These are phyloP conservation scores for Rosalia funebris DNA, from an alignment of 2,888 invertebrate genomes.

Conservation along the genomic window DNA sequence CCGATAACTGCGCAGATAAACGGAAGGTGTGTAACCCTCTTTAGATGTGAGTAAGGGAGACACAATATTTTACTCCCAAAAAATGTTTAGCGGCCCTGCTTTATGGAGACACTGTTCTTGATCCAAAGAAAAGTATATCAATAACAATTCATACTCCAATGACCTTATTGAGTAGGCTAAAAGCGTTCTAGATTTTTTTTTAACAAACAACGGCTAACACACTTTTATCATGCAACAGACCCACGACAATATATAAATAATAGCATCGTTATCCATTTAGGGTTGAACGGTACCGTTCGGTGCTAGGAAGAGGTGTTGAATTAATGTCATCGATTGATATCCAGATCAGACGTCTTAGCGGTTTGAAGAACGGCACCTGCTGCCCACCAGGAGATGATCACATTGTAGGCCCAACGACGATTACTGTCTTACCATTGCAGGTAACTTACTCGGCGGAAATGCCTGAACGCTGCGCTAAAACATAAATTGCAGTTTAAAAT, in stretches of 20 bases:
- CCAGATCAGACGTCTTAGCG: slow-evolving; percentile 20
- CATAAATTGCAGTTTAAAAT: slow-evolving; percentile 41
- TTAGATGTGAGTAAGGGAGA: too few species aligned
- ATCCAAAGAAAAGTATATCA: too few species aligned
- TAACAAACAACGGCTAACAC: not conserved
- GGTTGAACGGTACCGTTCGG: slow-evolving; percentile 12
- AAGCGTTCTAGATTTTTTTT: not conserved
- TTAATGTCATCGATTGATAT: slow-evolving; percentile 15
- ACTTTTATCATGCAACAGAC: not conserved
- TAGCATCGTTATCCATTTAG: slow-evolving; percentile 4
- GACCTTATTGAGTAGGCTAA: not conserved
- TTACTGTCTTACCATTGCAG: slow-evolving; percentile 22
- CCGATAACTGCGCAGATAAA: too few species aligned
- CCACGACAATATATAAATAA: not conserved
- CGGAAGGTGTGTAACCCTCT: too few species aligned
- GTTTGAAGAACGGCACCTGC: slow-evolving; percentile 32
- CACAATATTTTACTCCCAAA: too few species aligned
- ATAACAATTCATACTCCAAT: not conserved
- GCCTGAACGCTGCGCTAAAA: slow-evolving; percentile 26
- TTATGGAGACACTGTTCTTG: too few species aligned
- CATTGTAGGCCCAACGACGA: slow-evolving; percentile 27
- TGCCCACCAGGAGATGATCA: slow-evolving; percentile 34
- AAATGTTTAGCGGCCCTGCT: too few species aligned
- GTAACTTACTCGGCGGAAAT: slow-evolving; percentile 33
- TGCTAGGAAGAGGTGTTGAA: slow-evolving; percentile 24